These are phyloP conservation scores for Spinibarbus caldwelli DNA, from an alignment of 2,797 vertebrate genomes.

Conservation along the genomic window DNA sequence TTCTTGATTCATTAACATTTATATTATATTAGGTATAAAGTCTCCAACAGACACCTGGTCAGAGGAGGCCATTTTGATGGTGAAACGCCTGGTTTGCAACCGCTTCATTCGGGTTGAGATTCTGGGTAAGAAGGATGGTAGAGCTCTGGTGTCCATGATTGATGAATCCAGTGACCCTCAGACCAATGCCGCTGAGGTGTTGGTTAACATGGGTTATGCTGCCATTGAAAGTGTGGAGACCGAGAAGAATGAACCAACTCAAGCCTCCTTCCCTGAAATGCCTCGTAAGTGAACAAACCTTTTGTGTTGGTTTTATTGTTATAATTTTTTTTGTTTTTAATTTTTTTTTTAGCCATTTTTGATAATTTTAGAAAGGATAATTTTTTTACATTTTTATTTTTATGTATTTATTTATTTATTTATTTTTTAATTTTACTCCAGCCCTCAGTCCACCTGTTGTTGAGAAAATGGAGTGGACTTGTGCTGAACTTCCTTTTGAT, in stretches of 20 bases:
- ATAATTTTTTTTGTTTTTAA: background rate
- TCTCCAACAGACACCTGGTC: conserved; percentile 81
- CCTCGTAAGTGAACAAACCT: conserved; percentile 21
- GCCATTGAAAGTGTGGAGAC: conserved; percentile 29
- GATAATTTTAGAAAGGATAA: no score
- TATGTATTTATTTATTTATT: no score
- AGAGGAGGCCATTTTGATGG: conserved; percentile 73
- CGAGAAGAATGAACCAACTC: background rate
- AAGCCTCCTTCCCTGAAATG: conserved; percentile 6
- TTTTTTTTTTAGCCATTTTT: no score
- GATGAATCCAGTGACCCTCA: conserved; percentile 80
- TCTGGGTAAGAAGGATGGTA: conserved; percentile 68
- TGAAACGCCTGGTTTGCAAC: conserved; percentile 81
- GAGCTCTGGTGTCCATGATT: conserved; percentile 80
- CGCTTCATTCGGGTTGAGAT: conserved; percentile 83
- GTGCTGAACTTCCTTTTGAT: conserved; percentile 73
- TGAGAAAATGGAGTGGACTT: conserved; percentile 70
- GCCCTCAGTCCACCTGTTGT: background rate
- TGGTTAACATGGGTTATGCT: conserved; percentile 77
- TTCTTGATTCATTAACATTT: background rate
- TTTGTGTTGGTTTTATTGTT: no score
- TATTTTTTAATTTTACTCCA: no score
- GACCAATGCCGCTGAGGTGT: conserved; percentile 71
- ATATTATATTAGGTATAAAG: conserved; percentile 79
- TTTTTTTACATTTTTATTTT: no score